Conservation (phyloP, 2,113 vertebrate species). For the Podarcis muralis region DNA sequence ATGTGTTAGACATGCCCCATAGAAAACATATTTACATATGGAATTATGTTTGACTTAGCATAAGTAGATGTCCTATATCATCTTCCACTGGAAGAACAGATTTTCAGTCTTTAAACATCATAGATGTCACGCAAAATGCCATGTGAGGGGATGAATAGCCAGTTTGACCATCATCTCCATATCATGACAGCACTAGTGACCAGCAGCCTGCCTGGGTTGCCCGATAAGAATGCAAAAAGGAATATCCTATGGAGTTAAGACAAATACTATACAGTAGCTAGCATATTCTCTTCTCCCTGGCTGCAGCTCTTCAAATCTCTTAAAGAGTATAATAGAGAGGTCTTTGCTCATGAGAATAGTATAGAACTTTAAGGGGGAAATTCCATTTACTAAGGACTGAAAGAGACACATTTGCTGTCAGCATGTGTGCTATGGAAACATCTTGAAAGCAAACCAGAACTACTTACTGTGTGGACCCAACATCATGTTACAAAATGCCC, state of each 20-base stretch:
- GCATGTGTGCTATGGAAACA: neutral
- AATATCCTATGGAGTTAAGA: neutral
- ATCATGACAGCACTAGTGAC: neutral
- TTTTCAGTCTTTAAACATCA: neutral
- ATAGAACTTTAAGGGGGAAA: neutral
- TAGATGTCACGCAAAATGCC: accelerated
- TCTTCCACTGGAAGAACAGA: neutral
- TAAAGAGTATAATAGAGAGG: neutral
- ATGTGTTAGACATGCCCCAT: neutral
- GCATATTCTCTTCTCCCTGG: neutral
- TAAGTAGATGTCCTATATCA: neutral
- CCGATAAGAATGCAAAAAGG: too few relatives aligned
- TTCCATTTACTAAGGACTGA: neutral
- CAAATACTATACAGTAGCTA: neutral
- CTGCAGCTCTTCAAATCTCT: neutral
- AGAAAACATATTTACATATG: slow-evolving; percentile 22
- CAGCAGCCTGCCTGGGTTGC: neutral
- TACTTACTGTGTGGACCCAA: neutral
- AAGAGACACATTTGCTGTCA: neutral
- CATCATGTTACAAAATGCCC: neutral
- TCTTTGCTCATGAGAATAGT: neutral
- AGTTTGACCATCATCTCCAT: neutral
- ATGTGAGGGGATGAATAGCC: neutral
- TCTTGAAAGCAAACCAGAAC: neutral
- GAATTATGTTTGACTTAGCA: neutral